Base-by-base conservation (phyloP, 2,888 invertebrate genomes). In the Drosophila meridiana region DNA sequence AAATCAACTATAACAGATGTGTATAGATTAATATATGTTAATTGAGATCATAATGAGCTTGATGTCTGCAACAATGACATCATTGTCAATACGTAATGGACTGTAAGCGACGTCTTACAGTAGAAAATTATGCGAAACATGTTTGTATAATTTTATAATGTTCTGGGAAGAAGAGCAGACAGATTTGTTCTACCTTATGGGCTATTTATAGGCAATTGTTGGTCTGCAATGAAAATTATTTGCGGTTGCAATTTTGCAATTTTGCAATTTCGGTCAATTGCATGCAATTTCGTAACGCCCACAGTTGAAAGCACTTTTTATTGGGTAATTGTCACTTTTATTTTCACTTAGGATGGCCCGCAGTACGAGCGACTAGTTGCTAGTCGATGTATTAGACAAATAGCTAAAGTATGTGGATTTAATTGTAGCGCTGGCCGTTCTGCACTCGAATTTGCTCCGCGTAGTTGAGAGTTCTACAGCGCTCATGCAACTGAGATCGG, bases 401-500 rank as follows among this genome's bases (percentile, higher is more conserved):
- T 47, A 48, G 34, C 76, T 80, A 4, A 45, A n/a, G 28, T 42
- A 62, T 62, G 65, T 59, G 38, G 28, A 30, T 30, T 13, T 45
- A 52, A 40, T 43, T n/a, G 45, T 62, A 50, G 42, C 13, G 36
- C 47, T 57, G 20, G n/a, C 4, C 42, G 60, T 62, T 26, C 66
- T 71, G 47, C 47, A 74, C 53, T 63, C 55, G 38, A 64, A 59
- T 59, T n/a, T 58, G 61, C 75, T 88, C 61, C 87, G 81, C 79
- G 87, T 75, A 76, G 81, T 69, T 78, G 87, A 79, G 81, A 67
- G 90, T 82, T 90, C 73, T 89, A 83, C 90, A 67, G 79, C 64
- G 76, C 74, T 65, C 84, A 71, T 79, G 72, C 84, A 81, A 87
- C 87, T 87, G 90, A 90, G 75, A 76, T 86, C 89, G 90, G 87